These are phyloP conservation scores for Torymus aiolomorphi DNA, from an alignment of 2,888 invertebrate genomes.

Conservation along the genomic window DNA sequence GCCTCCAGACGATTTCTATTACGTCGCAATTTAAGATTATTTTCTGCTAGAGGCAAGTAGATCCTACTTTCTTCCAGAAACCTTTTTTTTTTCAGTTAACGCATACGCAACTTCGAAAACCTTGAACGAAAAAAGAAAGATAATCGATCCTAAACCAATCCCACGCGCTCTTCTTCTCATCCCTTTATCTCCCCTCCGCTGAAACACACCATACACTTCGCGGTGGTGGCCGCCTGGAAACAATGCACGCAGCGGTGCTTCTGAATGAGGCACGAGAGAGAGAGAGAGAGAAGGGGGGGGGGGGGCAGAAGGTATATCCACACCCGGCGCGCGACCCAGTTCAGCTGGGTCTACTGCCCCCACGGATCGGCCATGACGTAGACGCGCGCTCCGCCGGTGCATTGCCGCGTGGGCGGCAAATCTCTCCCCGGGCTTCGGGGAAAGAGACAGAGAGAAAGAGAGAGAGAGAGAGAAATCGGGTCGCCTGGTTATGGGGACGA, in stretches of 20 bases:
- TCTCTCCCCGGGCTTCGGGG: background rate
- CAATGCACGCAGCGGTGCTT: background rate
- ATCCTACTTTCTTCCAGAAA: too few species aligned
- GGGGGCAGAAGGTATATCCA: background rate
- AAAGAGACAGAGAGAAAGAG: constrained; percentile 21
- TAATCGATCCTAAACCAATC: too few species aligned
- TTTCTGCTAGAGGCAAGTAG: too few species aligned
- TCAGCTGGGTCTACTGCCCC: background rate
- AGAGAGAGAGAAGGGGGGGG: background rate
- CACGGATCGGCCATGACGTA: background rate
- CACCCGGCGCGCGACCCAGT: background rate
- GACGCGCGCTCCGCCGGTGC: constrained; percentile 11
- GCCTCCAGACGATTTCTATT: too few species aligned
- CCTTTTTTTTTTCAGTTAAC: too few species aligned
- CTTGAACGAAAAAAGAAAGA: too few species aligned
- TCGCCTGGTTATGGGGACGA: too few species aligned
- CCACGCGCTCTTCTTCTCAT: too few species aligned
- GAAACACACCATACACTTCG: background rate
- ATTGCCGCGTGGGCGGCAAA: background rate
- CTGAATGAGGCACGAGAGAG: background rate
- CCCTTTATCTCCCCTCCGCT: too few species aligned
- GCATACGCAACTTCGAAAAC: too few species aligned
- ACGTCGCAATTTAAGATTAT: too few species aligned
- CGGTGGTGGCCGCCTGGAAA: background rate
- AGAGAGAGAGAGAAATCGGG: too few species aligned